Evolutionary conservation across 2,888 invertebrate genomes (phyloP).

Genomic region (Lepidocyrtoides sp.): DNA sequence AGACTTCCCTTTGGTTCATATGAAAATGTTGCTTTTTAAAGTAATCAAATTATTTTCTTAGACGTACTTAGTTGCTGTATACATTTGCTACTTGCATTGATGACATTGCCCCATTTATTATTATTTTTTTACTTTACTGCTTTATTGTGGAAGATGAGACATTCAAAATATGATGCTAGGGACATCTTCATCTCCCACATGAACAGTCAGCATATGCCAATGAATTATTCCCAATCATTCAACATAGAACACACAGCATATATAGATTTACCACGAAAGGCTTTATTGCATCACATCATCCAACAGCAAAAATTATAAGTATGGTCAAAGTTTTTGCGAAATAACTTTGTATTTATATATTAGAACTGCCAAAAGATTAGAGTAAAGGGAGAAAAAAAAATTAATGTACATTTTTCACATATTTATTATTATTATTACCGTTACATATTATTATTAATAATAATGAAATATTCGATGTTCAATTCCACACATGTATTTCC

Average conservation of each 20-base stretch:
- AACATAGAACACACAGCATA: not conserved
- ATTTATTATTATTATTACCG: conserved; percentile 37
- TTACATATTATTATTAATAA: not conserved
- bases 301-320: conserved; percentile 35
- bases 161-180: not conserved
- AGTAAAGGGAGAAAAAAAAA: not conserved
- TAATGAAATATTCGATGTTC: too few species aligned
- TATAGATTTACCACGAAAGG: not conserved
- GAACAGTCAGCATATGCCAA: conserved; percentile 34
- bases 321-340: conserved; percentile 2
- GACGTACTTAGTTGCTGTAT: too few species aligned
- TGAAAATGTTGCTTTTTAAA: too few species aligned
- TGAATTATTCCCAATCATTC: conserved; percentile 54
- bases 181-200: not conserved
- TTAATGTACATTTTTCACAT: conserved; percentile 50
- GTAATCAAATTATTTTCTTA: too few species aligned
- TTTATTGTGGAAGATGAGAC: not conserved
- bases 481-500: too few species aligned
- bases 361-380: not conserved
- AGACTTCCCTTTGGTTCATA: too few species aligned
- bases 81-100: too few species aligned
- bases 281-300: not conserved
- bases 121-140: not conserved
- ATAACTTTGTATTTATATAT: conserved; percentile 18
- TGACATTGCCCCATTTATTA: too few species aligned